Conservation (phyloP, 2,888 invertebrate genomes). For the Hyppa rectilinea region DNA sequence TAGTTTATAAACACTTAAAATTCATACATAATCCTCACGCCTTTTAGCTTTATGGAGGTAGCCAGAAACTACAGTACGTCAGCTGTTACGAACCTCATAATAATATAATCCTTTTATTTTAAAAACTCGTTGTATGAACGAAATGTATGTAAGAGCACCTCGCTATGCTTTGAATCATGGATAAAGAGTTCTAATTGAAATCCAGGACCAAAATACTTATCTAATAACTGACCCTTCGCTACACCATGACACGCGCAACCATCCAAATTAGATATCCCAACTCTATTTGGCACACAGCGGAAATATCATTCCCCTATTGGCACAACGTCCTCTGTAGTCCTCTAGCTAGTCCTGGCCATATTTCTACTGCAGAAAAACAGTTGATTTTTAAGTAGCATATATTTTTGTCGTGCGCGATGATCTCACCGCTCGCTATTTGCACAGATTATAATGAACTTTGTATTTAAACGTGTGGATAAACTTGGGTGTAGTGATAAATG, state of each 20-base stretch:
- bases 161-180: too few relatives aligned
- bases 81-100: too few relatives aligned
- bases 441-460: conserved; percentile 65
- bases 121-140: too few relatives aligned
- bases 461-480: conserved; percentile 33
- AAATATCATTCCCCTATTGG: conserved; percentile 42
- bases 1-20: neutral
- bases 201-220: neutral
- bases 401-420: conserved; percentile 53
- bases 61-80: too few relatives aligned
- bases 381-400: conserved; percentile 33
- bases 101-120: too few relatives aligned
- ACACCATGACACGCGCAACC: neutral
- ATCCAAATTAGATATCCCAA: conserved; percentile 8
- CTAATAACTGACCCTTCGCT: neutral
- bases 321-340: conserved; percentile 19
- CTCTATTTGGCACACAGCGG: conserved; percentile 6
- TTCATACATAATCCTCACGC: too few relatives aligned
- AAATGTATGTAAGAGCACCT: too few relatives aligned
- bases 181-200: too few relatives aligned
- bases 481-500: conserved; percentile 9
- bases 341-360: neutral
- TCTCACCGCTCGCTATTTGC: conserved; percentile 64
- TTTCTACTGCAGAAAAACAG: conserved; percentile 27
- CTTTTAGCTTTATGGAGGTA: too few relatives aligned